Base-by-base conservation (phyloP, 2,888 invertebrate genomes). In the Eudemis profundana region DNA sequence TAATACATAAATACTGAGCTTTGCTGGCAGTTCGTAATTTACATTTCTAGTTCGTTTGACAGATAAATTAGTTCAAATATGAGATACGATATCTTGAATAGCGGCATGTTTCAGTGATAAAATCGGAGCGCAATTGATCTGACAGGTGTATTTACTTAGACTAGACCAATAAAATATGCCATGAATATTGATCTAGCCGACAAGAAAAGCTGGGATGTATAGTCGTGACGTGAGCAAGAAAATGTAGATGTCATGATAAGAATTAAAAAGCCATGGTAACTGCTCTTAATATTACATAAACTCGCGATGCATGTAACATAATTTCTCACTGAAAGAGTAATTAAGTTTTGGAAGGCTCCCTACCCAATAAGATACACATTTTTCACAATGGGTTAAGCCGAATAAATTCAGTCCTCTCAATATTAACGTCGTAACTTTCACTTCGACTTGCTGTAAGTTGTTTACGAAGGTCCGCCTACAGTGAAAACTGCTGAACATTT, bases 1-100 rank as follows among this genome's bases (percentile, higher is more conserved):
- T 44, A 36, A 33, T 56, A 38, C 33, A 56, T 66, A 60, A 65
- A 59, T 65, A 64, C 27, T 36, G 42, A 53, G 49, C 59, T 64
- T 12, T 29, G 8, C 23, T 33, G 53, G 36, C 59, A 59, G 50
- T 56, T 61, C 21, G 27, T 50, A 65, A 59, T 65, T 62, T 59
- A 54, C 59, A 66, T 66, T 61, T 61, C 49, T 29, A 14, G 40
- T 61, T 49, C 23, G 53, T 69, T 66, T 66, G 66, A 70, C 62
- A 65, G 47, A 63, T 62, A 46, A 66, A 69, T 68, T 69, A 61
- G 49, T 63, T 54, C 33, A 51, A 51, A 59, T 46, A 46, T 59
- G 44, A 64, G 59, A 59, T 59, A 64, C 14, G 50, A 12, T 51
- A 64, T 59, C 51, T 51, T 51, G 14, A 33, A 61, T 46, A 33